A percentile compares a stretch with the other conserved stretches of the same genome.
These are phyloP conservation scores for Conus ventricosus DNA, from an alignment of 1,140 invertebrate genomes.

Conservation along the genomic window DNA sequence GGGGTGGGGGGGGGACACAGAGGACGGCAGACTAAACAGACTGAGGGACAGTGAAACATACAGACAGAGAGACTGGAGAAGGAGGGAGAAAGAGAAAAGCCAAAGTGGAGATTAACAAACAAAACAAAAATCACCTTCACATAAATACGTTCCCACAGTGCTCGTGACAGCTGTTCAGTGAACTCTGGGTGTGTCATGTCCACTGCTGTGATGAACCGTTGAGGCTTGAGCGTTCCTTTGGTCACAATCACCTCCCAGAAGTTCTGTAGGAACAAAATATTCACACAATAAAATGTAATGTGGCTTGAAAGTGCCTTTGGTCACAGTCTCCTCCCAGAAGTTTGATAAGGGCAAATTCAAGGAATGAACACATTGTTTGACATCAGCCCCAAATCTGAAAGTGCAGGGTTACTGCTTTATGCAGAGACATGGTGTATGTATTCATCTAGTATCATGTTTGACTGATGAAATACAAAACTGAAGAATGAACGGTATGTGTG, in stretches of 20 bases:
- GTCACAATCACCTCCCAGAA: constrained; percentile 59
- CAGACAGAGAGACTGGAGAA: no score
- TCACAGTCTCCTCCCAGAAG: neutral
- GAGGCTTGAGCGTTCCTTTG: constrained; percentile 68
- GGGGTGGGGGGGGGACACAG: no score
- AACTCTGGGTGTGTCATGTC: constrained; percentile 65
- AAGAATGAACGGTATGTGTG: no score
- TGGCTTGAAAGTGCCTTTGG: neutral
- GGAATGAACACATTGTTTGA: neutral
- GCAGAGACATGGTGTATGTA: no score
- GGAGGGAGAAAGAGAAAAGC: neutral
- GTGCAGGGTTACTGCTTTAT: no score
- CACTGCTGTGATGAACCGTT: constrained; percentile 73
- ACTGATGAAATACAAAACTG: no score
- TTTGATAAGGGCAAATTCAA: neutral
- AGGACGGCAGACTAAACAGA: no score
- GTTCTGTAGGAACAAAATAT: constrained; percentile 27
- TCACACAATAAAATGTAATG: neutral
- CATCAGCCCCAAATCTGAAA: neutral
- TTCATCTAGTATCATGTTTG: no score
- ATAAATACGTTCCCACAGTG: constrained; percentile 73
- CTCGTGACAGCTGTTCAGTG: constrained; percentile 68
- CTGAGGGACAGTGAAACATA: no score
- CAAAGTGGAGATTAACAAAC: neutral
- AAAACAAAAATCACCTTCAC: constrained; percentile 53